A percentile compares a stretch with the other conserved stretches of the same genome.
These are phyloP conservation scores for Sarcophaga bullata DNA, from an alignment of 1,140 invertebrate genomes.

Conservation along the genomic window DNA sequence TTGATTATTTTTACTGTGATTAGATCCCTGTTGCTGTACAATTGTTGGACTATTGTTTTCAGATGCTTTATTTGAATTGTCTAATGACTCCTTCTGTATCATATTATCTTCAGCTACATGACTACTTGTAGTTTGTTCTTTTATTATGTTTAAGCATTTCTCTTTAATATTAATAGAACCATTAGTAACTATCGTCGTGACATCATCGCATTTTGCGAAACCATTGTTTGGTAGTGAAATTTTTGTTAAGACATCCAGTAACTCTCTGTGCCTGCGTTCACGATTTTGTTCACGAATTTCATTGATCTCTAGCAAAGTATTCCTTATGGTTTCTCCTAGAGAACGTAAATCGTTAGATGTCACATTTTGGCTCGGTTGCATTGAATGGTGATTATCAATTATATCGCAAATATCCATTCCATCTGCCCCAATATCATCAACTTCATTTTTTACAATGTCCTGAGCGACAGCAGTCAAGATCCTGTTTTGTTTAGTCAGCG, in stretches of 20 bases:
- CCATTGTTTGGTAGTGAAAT: not conserved
- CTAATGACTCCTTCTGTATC: not conserved
- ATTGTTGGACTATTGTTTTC: not conserved
- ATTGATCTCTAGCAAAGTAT: slow-evolving; percentile 28
- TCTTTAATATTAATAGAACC: not conserved
- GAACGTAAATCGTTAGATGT: not conserved
- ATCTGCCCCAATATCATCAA: not conserved
- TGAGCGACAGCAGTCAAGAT: not conserved
- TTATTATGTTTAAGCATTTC: not conserved
- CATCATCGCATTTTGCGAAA: not conserved
- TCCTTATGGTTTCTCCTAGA: not conserved
- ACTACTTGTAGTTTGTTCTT: not conserved
- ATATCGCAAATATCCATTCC: not conserved
- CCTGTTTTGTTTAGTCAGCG: not conserved
- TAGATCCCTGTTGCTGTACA: no score
- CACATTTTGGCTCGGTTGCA: not conserved
- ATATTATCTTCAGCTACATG: not conserved
- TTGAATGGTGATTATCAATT: not conserved
- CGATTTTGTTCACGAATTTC: slow-evolving; percentile 20
- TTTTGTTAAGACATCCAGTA: not conserved
- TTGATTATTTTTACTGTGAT: not conserved
- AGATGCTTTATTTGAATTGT: not conserved
- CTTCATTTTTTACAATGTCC: not conserved
- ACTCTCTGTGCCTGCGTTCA: not conserved
- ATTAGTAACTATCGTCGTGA: not conserved